phyloP scores from a whole-genome alignment of 2,888 invertebrate genomes.

The Heteropelma amictum region DNA sequence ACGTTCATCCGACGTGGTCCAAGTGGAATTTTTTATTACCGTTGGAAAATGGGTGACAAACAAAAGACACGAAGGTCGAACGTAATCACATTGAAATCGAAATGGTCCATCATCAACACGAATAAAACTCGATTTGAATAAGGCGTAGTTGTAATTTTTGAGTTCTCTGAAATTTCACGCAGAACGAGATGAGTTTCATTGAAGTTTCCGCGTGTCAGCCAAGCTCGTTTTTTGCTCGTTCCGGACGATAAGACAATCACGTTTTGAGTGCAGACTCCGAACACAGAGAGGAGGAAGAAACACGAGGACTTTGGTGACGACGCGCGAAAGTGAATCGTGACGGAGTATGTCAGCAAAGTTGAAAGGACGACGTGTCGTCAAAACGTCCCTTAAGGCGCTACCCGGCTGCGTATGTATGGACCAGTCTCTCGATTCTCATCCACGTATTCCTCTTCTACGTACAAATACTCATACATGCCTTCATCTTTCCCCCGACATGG shows the following conservation, averaged over 20 bases:
- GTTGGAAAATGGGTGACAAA: too few relatives aligned
- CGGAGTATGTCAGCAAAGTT: conserved; percentile 16
- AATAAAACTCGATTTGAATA: too few relatives aligned
- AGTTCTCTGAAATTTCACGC: too few relatives aligned
- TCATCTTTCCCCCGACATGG: conserved; percentile 9
- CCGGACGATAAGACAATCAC: not conserved
- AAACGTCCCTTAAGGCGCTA: conserved; percentile 45
- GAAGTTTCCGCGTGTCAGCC: too few relatives aligned
- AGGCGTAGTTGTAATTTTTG: too few relatives aligned
- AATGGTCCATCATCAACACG: too few relatives aligned
- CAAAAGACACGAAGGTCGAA: too few relatives aligned
- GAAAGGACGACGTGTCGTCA: conserved; percentile 44
- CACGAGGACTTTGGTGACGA: not conserved
- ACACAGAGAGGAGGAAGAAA: not conserved
- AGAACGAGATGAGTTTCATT: too few relatives aligned
- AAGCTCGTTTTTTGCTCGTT: not conserved
- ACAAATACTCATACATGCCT: too few relatives aligned
- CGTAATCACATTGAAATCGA: too few relatives aligned
- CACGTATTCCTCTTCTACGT: not conserved
- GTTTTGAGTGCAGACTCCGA: not conserved
- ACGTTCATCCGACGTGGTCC: too few relatives aligned
- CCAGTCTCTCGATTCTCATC: not conserved
- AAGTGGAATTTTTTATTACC: too few relatives aligned
- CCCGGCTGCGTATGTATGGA: not conserved
- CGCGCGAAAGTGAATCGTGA: conserved; percentile 8